Base-by-base conservation (phyloP, 1,140 invertebrate species). In the Dolichoris vasculosae region DNA sequence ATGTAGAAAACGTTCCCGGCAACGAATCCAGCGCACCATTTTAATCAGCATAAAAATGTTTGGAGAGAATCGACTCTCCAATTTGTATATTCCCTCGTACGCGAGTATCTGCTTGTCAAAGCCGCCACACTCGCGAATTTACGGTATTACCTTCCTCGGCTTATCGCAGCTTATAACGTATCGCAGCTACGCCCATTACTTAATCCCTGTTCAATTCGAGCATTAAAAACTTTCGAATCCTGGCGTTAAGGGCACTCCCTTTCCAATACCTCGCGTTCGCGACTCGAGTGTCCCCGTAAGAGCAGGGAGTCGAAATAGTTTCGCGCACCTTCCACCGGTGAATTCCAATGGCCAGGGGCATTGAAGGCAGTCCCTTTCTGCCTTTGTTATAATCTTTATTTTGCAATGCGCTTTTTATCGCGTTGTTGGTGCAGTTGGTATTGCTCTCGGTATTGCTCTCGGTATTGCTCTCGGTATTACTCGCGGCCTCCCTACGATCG, bases 281-380 rank as follows among this genome's bases (percentile, higher is more conserved):
- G 51, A 11, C 17, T 13, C n/a, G 67, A 0, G 32, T 38, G 17
- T 69, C 67, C 64, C 64, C 30, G 64, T 67, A 30, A 69, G 30
- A 1, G 43, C 26, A n/a, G 40, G 26, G 40, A 30, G 55, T 26
- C 2, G 23, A 59, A 26, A 20, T 59, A n/a, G 30, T 2, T 69
- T 2, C 59, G 35, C 40, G 38, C 35, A 43, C 40, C 23, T 75
- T 73, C 30, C 69, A 15, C 67, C 48, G 32, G 3, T 46, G 81
- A 82, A 82, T 82, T 59, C 69, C 48, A 40, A 82, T 82, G 48
- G 48, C 81, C 64, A n/a, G 30, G 38, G 64, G 63, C 64, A 69
- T 69, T 40, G 23, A 9, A 30, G 64, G 63, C 64, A 69, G 78
- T 64, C 64, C 64, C 80, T 82, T 71, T 82, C 63, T 71, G 59